Evolutionary conservation across 2,888 invertebrate species (phyloP), one percentile per base, ranked within the genome.

Genomic region (Carpatolechia fugitivella): DNA sequence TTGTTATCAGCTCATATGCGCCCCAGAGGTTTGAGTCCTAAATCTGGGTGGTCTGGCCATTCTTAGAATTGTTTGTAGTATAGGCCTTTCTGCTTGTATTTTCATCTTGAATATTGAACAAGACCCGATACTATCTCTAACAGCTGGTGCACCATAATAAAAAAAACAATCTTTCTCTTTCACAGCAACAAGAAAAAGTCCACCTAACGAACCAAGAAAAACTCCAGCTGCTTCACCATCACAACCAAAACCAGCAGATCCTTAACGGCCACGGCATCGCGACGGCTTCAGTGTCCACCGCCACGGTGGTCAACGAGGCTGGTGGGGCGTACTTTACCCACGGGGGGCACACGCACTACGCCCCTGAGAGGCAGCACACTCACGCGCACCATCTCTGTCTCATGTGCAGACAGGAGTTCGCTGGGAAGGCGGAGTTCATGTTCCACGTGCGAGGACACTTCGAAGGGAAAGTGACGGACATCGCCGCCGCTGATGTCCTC

Each of bases 361-460:
- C 87, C 0, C 88, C 83, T 0, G 87, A 88, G 58, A 64, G 89
- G 36, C 90, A 90, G 55, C 87, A 89, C 71, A 80, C 87, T 8
- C 90, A 90, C 54, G 86, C 90, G 1, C 91, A 91, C 63, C 91
- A 91, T 52, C 90, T 92, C 50, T 94, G 93, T 66, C 89, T 93
- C 57, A 92, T 93, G 91, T 93, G 93, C 62, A 85, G 93, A 20
- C 92, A 93, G 54, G 93, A 93, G 76, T 93, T 93, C 73, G 91
- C 91, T 14, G 92, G 93, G 13, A 93, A 93, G 73, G 91, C 93
- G 0, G 93, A 94, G 72, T 93, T 93, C 71, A 93, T 93, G 92
- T 93, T 93, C 78, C 93, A 94, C 70, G 92, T 94, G 13, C 82
- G 93, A 62, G 92, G 93, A 16, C 93, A 94, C 69, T 93, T 93